Evolutionary conservation across 2,113 vertebrate species (phyloP).

Genomic region (Platycercus adscitus): DNA sequence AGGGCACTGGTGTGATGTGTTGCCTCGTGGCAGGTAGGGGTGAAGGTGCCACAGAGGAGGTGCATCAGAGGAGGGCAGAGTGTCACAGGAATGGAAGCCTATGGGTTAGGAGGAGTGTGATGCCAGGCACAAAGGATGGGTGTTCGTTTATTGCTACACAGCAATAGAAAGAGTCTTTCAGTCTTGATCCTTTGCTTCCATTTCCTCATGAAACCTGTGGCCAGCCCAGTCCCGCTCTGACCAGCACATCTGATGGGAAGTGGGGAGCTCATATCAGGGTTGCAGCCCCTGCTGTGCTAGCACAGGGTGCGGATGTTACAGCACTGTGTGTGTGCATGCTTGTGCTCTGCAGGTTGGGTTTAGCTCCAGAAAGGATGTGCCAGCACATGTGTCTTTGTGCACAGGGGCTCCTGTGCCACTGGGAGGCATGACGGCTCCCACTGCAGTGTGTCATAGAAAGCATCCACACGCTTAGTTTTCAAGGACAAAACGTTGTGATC

Average conservation of each 20-base stretch:
- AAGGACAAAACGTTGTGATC: neutral
- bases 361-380: neutral
- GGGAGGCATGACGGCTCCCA: neutral
- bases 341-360: neutral
- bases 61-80: too few relatives aligned
- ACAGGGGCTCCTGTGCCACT: neutral
- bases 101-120: neutral
- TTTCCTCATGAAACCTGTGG: neutral
- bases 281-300: neutral
- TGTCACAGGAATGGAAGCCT: fast-evolving
- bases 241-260: neutral
- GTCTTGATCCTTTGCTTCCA: neutral
- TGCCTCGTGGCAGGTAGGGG: neutral
- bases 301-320: fast-evolving
- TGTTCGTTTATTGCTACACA: neutral
- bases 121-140: neutral
- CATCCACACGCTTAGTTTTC: neutral
- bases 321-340: too few relatives aligned
- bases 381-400: neutral
- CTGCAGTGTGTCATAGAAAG: neutral
- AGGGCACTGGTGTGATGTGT: too few relatives aligned
- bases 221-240: neutral
- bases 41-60: neutral
- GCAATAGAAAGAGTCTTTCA: neutral
- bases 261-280: neutral